phyloP scores from a whole-genome alignment of 2,797 vertebrate species.

The Ibycter americanus region DNA sequence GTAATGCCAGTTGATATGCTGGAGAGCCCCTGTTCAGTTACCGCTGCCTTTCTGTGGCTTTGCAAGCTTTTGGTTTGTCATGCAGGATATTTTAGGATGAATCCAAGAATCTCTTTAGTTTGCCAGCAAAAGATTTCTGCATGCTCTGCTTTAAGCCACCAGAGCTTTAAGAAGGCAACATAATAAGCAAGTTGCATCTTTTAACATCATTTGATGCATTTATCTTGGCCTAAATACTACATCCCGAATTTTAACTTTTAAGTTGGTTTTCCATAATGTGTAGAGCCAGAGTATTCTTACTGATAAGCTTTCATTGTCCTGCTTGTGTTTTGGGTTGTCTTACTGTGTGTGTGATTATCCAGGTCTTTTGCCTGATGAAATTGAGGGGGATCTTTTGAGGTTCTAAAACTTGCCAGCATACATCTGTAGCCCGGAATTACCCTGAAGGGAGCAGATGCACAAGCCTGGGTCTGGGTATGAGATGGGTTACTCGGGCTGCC shows the following conservation, averaged over 20 bases:
- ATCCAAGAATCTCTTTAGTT: not conserved
- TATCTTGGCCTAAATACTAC: not conserved
- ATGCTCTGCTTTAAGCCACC: not conserved
- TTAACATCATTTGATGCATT: not conserved
- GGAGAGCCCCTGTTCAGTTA: not conserved
- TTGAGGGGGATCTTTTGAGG: not conserved
- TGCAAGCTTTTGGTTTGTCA: not conserved
- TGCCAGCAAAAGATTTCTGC: not conserved
- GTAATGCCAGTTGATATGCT: not conserved
- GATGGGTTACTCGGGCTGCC: not conserved
- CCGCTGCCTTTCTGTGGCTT: not conserved
- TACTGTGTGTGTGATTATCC: not conserved
- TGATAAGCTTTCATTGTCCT: not conserved
- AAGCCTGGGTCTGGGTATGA: not conserved
- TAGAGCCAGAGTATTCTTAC: not conserved
- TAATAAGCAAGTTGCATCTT: not conserved
- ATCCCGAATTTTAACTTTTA: not conserved
- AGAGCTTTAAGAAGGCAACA: not conserved
- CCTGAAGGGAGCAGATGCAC: not conserved
- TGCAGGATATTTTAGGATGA: not conserved
- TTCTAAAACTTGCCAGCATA: not conserved
- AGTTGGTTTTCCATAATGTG: not conserved
- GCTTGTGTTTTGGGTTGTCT: not conserved
- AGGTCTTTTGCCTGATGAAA: not conserved
- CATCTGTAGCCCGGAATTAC: not conserved